Evolutionary conservation across 2,113 vertebrate species (phyloP).

Genomic region (Poeciliopsis occidentalis): DNA sequence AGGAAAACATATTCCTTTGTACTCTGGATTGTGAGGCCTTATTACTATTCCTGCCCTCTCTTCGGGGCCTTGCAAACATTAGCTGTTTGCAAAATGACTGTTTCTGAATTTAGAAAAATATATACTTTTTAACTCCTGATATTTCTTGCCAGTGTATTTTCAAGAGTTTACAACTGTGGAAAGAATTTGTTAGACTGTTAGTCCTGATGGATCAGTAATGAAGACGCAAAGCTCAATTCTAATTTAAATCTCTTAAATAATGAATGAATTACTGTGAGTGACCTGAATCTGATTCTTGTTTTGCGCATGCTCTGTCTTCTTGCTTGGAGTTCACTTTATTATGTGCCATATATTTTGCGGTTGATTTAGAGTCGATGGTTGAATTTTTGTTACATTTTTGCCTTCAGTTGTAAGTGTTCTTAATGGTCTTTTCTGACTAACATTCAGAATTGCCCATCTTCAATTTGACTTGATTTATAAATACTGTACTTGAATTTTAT

Average conservation of each 20-base stretch:
- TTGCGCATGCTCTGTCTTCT: constrained; percentile 14
- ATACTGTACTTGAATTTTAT: constrained; percentile 35
- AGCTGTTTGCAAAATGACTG: constrained; percentile 39
- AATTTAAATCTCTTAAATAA: constrained; percentile 70
- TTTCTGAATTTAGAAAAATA: constrained; percentile 22
- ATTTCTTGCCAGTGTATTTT: constrained; percentile 30
- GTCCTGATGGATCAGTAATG: constrained; percentile 49
- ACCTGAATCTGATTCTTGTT: constrained; percentile 52
- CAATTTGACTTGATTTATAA: constrained; percentile 42
- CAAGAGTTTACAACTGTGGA: background rate
- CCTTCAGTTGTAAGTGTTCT: constrained; percentile 6
- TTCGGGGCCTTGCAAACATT: constrained; percentile 37
- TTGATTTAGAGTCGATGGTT: constrained; percentile 9
- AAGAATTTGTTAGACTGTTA: constrained; percentile 13
- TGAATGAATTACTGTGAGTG: constrained; percentile 49
- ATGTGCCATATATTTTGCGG: constrained; percentile 21
- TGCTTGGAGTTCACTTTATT: constrained; percentile 5
- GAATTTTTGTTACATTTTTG: background rate
- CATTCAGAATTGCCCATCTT: constrained; percentile 32
- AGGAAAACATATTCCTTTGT: background rate
- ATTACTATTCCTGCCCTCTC: constrained; percentile 49
- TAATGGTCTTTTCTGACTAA: constrained; percentile 22
- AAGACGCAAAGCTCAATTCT: constrained; percentile 61
- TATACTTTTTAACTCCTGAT: constrained; percentile 30
- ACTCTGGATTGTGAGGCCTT: constrained; percentile 33